Conservation (phyloP, 2,113 vertebrate species). For the Tilapia sparmanii region DNA sequence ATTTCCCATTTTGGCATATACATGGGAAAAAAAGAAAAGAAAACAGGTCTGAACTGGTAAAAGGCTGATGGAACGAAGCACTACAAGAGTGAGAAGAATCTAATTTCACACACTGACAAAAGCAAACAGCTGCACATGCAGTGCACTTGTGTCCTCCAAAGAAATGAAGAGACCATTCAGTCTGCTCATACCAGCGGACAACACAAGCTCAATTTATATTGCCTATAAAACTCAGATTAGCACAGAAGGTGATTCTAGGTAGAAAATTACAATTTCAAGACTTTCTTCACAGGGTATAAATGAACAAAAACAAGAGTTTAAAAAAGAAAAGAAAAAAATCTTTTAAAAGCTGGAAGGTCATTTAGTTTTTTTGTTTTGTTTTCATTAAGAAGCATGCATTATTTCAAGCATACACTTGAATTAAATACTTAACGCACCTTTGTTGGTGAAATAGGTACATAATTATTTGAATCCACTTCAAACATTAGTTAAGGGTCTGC, state of each 20-base stretch:
- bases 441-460: not conserved
- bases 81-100: slow-evolving; percentile 9
- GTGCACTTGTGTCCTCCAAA: not conserved
- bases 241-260: not conserved
- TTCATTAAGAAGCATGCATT: not conserved
- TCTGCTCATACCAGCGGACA: not conserved
- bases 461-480: not conserved
- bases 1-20: not conserved
- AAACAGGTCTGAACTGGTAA: slow-evolving; percentile 24
- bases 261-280: not conserved
- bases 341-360: not conserved
- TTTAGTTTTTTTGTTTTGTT: not conserved
- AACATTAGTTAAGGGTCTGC: not conserved
- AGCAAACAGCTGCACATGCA: slow-evolving; percentile 31
- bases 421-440: not conserved
- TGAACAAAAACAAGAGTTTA: not conserved
- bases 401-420: not conserved
- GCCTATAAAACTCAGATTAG: not conserved
- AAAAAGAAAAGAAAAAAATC: not conserved
- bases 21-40: not conserved
- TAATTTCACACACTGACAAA: slow-evolving; percentile 18
- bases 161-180: not conserved
- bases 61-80: not conserved
- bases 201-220: not conserved
- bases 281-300: not conserved